Evolutionary conservation across 2,113 vertebrate species (phyloP), one percentile per base, ranked within the genome.

Genomic region (Nerophis lumbriciformis): DNA sequence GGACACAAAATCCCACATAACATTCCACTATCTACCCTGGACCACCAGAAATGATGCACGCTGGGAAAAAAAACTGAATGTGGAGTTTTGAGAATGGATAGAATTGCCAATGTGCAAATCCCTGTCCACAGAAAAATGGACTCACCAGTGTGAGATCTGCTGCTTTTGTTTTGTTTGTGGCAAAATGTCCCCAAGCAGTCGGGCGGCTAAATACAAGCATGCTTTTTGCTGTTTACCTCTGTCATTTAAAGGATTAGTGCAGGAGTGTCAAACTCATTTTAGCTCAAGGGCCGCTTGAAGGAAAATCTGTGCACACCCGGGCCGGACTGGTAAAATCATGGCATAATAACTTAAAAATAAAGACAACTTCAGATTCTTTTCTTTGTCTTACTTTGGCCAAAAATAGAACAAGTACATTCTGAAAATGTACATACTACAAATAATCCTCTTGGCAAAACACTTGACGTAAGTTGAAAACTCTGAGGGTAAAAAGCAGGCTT

Each of bases 121-220:
- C 59, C 56, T 58, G 48, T 56, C 47, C 59, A 52, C 55, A 66
- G 15, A 71, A 69, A 28, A 67, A 67, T 61, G 60, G 52, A 78
- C 65, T 59, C 49, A 64, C 12, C 50, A 67, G 28, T 61, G 77
- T 63, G 72, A 68, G 66, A 77, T 73, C 61, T 66, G 66, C 49
- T 73, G 73, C 48, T 47, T 83, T 80, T 75, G 60, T 71, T 42
- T 72, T 78, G 65, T 72, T 69, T 69, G 49, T 63, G 72, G 60
- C 61, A 65, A 70, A 54, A 63, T 70, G 56, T 73, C 70, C 71
- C 69, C 65, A 64, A 76, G 61, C 73, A 76, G 66, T 71, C 72
- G 66, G 73, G 49, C 47, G 62, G 68, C 66, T 71, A 73, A 9
- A 28, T 2, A 28, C 28, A 28, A 28, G 28, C 28, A 28, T 3